Percentiles rank a stretch among this genome's conserved stretches.
These are phyloP conservation scores for Forbesichthys papilliferus DNA, from an alignment of 2,113 vertebrate species.

Conservation along the genomic window DNA sequence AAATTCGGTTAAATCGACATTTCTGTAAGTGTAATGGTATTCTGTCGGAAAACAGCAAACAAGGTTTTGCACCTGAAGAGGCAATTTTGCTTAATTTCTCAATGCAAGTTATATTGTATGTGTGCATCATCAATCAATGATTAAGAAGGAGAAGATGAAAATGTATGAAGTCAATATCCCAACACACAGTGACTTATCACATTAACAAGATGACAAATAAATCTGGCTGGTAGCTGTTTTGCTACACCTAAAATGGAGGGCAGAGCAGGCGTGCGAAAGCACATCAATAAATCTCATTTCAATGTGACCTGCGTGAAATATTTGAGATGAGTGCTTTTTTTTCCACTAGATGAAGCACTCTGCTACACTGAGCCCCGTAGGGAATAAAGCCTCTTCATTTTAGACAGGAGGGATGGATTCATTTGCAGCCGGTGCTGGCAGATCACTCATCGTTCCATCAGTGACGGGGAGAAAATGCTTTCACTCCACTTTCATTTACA, in stretches of 20 bases:
- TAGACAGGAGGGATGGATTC: conserved; percentile 38
- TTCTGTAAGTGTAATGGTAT: too few relatives aligned
- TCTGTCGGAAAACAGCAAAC: too few relatives aligned
- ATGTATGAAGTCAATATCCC: neutral
- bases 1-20: too few relatives aligned
- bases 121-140: too few relatives aligned
- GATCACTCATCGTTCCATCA: conserved; percentile 45
- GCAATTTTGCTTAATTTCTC: too few relatives aligned
- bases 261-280: conserved; percentile 13
- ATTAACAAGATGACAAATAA: conserved; percentile 3
- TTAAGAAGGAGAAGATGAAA: neutral
- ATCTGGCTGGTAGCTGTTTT: conserved; percentile 17
- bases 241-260: neutral
- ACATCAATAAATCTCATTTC: conserved; percentile 39
- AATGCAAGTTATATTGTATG: too few relatives aligned
- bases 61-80: too few relatives aligned
- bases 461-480: conserved; percentile 17
- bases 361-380: conserved; percentile 15
- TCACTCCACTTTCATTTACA: conserved; percentile 22
- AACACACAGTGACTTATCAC: conserved; percentile 9
- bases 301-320: conserved; percentile 40
- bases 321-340: conserved; percentile 32
- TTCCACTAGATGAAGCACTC: conserved; percentile 42
- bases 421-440: conserved; percentile 26
- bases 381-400: conserved; percentile 35